phyloP scores from a whole-genome alignment of 2,113 vertebrate genomes.

The Channa maculata region DNA sequence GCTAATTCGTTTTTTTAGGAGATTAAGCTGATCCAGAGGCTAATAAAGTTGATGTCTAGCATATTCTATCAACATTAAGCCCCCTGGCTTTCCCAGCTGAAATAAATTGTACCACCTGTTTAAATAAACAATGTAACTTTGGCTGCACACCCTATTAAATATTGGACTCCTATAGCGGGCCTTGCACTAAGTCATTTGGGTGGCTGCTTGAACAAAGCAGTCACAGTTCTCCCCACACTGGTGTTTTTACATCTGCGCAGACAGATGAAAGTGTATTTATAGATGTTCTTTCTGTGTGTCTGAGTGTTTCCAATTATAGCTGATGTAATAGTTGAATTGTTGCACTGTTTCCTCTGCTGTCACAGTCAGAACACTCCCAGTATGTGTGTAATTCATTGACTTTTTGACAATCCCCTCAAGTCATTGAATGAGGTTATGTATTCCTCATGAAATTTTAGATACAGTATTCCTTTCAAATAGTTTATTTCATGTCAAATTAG shows the following conservation, averaged over 20 bases:
- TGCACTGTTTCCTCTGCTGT: slow-evolving; percentile 11
- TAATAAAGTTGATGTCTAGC: slow-evolving; percentile 47
- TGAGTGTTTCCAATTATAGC: slow-evolving; percentile 28
- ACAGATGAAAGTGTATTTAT: slow-evolving; percentile 20
- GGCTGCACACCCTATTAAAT: slow-evolving; percentile 30
- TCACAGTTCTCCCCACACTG: slow-evolving; percentile 8
- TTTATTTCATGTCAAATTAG: slow-evolving; percentile 36
- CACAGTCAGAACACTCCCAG: slow-evolving; percentile 11
- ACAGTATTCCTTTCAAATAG: slow-evolving; percentile 18
- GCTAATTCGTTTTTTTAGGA: slow-evolving; percentile 38
- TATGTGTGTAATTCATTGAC: background rate
- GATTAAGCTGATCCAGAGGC: slow-evolving; percentile 54
- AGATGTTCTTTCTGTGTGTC: slow-evolving; percentile 14
- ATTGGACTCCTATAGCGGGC: slow-evolving; percentile 16
- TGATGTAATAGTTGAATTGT: slow-evolving; percentile 1
- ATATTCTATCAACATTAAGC: slow-evolving; percentile 50
- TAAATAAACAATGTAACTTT: slow-evolving; percentile 65
- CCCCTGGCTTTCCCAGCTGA: slow-evolving; percentile 19
- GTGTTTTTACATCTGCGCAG: slow-evolving; percentile 10
- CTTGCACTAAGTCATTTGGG: slow-evolving; percentile 6
- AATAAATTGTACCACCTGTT: slow-evolving; percentile 19
- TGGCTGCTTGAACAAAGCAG: slow-evolving; percentile 26
- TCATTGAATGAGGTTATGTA: slow-evolving; percentile 35
- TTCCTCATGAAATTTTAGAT: background rate
- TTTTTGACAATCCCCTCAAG: slow-evolving; percentile 5